Base-by-base conservation (phyloP, 2,888 invertebrate genomes). In the Trissolcus brochymenae region DNA sequence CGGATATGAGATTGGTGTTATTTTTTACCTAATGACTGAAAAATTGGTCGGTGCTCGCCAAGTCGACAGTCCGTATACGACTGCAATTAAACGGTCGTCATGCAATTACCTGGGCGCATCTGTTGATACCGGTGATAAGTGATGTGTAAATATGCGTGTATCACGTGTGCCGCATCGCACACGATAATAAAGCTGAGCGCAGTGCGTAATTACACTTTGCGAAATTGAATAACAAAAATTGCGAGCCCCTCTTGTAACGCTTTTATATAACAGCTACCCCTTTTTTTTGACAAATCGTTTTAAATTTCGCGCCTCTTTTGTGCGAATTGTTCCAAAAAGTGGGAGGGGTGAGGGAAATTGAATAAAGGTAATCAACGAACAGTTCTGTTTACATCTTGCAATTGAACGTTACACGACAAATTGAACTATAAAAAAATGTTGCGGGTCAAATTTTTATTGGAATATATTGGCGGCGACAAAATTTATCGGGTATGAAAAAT, bases 21-120 rank as follows among this genome's bases (percentile, higher is more conserved):
- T 25, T 25, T 25, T 25, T 25, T 25, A 4, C 25, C 6, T 25
- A 25, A 25, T 25, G 25, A 4, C 25, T 25, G 25, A 25, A 25
- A 25, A 25, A 25, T 25, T 25, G 25, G 25, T 25, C 25, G 25
- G 25, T 4, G 25, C 25, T 25, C 25, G 25, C 25, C 25, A 25
- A 25, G 25, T 25, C 25, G 25, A 4, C 6, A 25, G 25, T 25
- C 6, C 25, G 25, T 25, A 25, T 2, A n/a, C 25, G 25, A 6
- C 25, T 4, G 72, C 64, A 76, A 79, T 77, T 79, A 79, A 73
- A 76, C 43, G 59, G 19, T 46, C 55, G 59, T 61, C 62, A 62
- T 78, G 75, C 66, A 79, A 79, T 79, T 79, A 79, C 62, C 53
- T n/a, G 53, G 62, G 70, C 64, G 62, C 79, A 79, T 79, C 79